Percentiles rank a stretch among this genome's conserved stretches.
Evolutionary conservation across 2,888 invertebrate species (phyloP).

Genomic region (Ornithoptera alexandrae): DNA sequence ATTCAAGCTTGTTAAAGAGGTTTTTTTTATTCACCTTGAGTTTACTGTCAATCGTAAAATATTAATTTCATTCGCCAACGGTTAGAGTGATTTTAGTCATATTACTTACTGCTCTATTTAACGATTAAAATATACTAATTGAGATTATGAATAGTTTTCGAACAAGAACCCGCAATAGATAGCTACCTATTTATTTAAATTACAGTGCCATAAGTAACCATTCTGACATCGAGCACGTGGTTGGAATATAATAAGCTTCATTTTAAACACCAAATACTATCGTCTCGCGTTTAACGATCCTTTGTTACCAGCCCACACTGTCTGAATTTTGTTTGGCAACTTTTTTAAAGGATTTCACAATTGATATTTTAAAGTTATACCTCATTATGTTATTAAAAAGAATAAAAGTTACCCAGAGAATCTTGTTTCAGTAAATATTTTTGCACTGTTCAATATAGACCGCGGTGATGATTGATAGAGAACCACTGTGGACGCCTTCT

Average conservation of each 20-base stretch:
- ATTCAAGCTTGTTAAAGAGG: not conserved
- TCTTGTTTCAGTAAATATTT: not conserved
- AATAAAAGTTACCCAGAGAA: not conserved
- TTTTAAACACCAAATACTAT: constrained; percentile 14
- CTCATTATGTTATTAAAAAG: not conserved
- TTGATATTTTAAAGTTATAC: not conserved
- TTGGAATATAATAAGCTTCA: constrained; percentile 12
- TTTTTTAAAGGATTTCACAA: not conserved
- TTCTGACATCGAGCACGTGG: constrained; percentile 6
- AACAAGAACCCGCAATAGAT: not conserved
- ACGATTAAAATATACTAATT: not conserved
- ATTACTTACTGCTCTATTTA: not conserved
- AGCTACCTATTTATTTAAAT: constrained; percentile 11
- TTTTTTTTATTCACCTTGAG: not conserved
- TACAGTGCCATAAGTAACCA: constrained; percentile 7
- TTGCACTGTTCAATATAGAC: not conserved
- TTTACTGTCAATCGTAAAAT: not conserved
- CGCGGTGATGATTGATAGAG: no score
- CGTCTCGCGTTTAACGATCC: not conserved
- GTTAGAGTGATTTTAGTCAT: not conserved
- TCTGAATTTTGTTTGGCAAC: constrained; percentile 2
- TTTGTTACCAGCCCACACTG: constrained; percentile 1
- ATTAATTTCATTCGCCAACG: not conserved
- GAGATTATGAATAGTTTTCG: not conserved
- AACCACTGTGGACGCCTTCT: no score